A percentile compares a stretch with the other conserved stretches of the same genome.
These are phyloP conservation scores for Beroe forskalii DNA, from an alignment of 37 sponge, comb jelly and placozoan genomes.

Conservation along the genomic window DNA sequence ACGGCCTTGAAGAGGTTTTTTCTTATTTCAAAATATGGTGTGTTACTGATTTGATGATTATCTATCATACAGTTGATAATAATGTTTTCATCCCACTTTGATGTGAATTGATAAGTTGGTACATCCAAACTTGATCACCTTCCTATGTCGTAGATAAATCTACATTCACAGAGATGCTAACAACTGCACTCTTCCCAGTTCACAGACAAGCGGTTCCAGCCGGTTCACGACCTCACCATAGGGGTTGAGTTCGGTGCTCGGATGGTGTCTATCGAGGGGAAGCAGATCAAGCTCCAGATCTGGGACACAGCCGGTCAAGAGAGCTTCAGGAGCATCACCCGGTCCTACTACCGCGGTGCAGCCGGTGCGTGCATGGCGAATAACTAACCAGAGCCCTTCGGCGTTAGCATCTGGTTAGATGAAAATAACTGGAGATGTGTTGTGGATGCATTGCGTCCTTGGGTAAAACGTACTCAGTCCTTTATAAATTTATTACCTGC, in stretches of 20 bases:
- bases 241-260: conserved; percentile 99
- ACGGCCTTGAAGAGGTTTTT: neutral
- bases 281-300: conserved; percentile 98
- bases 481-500: too few relatives aligned
- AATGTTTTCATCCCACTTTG: neutral
- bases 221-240: conserved; percentile 98
- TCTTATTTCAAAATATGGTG: neutral
- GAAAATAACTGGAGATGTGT: too few relatives aligned
- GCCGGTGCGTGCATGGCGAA: conserved; percentile 72
- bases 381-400: too few relatives aligned
- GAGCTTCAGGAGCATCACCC: conserved; percentile 95
- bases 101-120: neutral
- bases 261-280: conserved; percentile 98
- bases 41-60: too few relatives aligned
- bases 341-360: conserved; percentile 98
- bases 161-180: too few relatives aligned
- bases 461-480: too few relatives aligned
- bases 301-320: conserved; percentile 99
- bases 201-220: conserved; percentile 99
- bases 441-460: too few relatives aligned
- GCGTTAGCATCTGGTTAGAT: too few relatives aligned
- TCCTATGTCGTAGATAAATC: too few relatives aligned
- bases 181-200: conserved; percentile 66
- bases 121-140: too few relatives aligned
- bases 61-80: neutral